These are phyloP conservation scores for Drosophila willistoni DNA, from an alignment of 1,140 invertebrate genomes.

Conservation along the genomic window DNA sequence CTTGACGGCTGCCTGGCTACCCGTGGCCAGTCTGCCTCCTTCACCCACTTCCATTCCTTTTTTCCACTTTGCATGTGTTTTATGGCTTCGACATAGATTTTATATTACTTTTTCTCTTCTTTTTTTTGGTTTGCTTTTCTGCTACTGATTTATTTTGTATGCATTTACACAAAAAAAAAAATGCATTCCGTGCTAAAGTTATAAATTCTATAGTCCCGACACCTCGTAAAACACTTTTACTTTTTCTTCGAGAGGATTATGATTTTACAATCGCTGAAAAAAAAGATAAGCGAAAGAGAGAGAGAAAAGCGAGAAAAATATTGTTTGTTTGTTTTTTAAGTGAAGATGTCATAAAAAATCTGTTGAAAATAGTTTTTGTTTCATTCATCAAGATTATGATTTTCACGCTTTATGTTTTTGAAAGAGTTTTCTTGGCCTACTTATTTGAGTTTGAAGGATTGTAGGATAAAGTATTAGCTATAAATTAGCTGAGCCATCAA, in stretches of 20 bases:
- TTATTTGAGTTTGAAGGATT: too few relatives aligned
- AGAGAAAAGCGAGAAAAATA: neutral
- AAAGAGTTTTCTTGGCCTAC: too few relatives aligned
- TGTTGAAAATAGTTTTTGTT: neutral
- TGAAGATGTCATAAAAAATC: slow-evolving; percentile 6
- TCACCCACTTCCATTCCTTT: neutral
- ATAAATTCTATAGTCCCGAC: slow-evolving; percentile 56
- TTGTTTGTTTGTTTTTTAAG: neutral
- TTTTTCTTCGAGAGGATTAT: slow-evolving; percentile 48
- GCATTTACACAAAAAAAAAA: slow-evolving; percentile 5
- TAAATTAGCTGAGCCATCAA: too few relatives aligned
- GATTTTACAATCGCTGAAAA: slow-evolving; percentile 10
- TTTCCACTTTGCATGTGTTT: slow-evolving; percentile 69
- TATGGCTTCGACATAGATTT: slow-evolving; percentile 68
- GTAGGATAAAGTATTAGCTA: too few relatives aligned
- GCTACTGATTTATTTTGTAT: slow-evolving; percentile 63
- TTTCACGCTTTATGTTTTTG: too few relatives aligned
- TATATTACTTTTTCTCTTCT: slow-evolving; percentile 28
- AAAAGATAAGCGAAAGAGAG: slow-evolving; percentile 11
- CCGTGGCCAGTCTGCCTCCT: neutral
- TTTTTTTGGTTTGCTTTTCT: slow-evolving; percentile 14
- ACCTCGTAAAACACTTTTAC: slow-evolving; percentile 73
- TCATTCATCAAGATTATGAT: too few relatives aligned
- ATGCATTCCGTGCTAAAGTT: slow-evolving; percentile 36
- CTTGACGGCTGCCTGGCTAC: slow-evolving; percentile 1